Evolutionary conservation across 2,113 vertebrate genomes (phyloP).

Genomic region (Hoplias malabaricus): DNA sequence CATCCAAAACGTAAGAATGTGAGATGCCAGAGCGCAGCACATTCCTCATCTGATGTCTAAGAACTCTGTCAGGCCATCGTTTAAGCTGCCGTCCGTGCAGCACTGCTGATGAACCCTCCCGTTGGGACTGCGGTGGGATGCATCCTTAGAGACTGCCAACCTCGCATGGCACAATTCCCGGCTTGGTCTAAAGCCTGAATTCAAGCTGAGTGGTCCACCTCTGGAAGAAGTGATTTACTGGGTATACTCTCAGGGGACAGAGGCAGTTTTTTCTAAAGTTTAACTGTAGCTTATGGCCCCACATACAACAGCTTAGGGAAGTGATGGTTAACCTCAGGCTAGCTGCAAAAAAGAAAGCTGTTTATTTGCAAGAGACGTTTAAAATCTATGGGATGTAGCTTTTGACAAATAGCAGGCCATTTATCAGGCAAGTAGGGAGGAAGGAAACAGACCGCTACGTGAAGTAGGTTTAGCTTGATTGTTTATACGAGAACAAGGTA

Average conservation of each 20-base stretch:
- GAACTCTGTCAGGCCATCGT: conserved; percentile 7
- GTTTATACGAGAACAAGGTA: conserved; percentile 22
- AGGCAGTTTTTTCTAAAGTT: conserved; percentile 34
- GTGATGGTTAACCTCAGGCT: conserved; percentile 39
- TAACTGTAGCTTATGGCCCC: conserved; percentile 40
- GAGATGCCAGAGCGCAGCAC: not conserved
- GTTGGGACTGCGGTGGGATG: not conserved
- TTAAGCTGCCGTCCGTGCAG: conserved; percentile 1
- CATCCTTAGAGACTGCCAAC: not conserved
- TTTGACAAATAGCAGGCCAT: conserved; percentile 56
- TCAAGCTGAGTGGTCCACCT: not conserved
- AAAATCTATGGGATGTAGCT: conserved; percentile 39
- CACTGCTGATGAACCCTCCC: not conserved
- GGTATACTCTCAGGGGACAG: conserved; percentile 26
- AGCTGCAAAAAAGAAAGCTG: conserved; percentile 42
- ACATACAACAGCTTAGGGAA: conserved; percentile 22
- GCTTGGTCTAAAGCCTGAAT: not conserved
- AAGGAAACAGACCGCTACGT: conserved; percentile 47
- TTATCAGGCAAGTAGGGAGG: conserved; percentile 48
- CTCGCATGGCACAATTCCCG: not conserved
- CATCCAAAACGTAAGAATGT: no score
- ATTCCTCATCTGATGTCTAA: conserved; percentile 21
- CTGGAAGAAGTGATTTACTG: conserved; percentile 19
- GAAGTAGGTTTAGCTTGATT: conserved; percentile 33
- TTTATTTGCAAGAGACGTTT: conserved; percentile 57